Conservation (phyloP, 2,113 vertebrate genomes). For the Scalopus aquaticus region DNA sequence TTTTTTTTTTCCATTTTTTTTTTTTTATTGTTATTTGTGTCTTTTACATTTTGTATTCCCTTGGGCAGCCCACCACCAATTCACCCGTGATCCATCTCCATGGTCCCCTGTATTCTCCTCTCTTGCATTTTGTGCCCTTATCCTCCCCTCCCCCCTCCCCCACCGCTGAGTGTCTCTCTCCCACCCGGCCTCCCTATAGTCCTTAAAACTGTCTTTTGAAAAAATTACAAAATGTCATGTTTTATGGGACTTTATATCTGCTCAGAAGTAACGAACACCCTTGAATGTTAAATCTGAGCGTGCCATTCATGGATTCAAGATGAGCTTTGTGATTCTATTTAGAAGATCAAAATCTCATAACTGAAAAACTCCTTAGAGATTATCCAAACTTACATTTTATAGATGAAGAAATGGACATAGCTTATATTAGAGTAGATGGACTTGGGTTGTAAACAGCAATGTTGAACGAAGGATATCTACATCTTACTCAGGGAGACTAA, state of each 20-base stretch:
- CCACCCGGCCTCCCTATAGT: no score
- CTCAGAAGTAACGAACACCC: conserved; percentile 13
- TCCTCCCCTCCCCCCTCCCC: no score
- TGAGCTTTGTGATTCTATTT: conserved; percentile 34
- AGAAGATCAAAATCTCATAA: conserved; percentile 34
- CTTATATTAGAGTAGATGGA: not conserved
- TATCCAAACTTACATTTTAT: not conserved
- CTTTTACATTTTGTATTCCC: no score
- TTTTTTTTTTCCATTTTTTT: no score
- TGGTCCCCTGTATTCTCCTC: no score
- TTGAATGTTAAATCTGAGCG: conserved; percentile 25
- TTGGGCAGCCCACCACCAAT: no score
- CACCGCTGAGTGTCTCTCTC: no score
- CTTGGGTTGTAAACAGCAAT: not conserved
- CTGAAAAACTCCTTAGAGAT: conserved; percentile 11
- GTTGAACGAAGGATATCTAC: not conserved
- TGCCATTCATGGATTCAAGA: conserved; percentile 4
- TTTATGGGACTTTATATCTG: not conserved
- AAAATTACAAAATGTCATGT: conserved; percentile 32
- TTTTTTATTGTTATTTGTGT: no score
- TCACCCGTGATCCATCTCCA: no score
- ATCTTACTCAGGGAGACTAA: not conserved
- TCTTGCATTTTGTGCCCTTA: no score
- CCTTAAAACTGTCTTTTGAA: conserved; percentile 36
- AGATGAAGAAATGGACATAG: not conserved